Conservation (phyloP, 2,888 invertebrate species). For the Nemurella pictetii region DNA sequence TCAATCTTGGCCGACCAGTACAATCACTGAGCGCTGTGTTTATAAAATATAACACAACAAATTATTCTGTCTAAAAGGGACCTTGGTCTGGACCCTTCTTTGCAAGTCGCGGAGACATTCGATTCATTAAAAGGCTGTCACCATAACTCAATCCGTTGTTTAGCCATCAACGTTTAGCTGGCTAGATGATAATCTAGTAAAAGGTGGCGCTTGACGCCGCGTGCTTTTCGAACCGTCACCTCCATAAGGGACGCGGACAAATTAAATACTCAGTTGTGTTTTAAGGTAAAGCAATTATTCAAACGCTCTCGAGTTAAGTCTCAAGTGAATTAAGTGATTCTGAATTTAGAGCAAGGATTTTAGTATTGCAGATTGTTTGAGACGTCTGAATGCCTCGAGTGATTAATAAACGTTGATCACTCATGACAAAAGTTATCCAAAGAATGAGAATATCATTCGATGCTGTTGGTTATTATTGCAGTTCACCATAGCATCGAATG, state of each 20-base stretch:
- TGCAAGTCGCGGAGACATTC: background rate
- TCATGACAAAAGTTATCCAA: background rate
- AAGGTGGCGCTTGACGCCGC: background rate
- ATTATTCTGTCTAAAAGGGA: slow-evolving; percentile 1
- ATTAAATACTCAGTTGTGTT: background rate
- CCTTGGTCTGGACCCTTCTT: background rate
- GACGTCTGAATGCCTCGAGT: background rate
- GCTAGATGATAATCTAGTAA: background rate
- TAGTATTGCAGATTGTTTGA: background rate
- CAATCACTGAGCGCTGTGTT: background rate
- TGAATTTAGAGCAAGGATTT: background rate
- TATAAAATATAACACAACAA: slow-evolving; percentile 1
- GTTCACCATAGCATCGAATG: too few species aligned
- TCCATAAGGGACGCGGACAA: background rate
- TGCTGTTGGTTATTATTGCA: too few species aligned
- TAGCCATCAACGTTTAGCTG: background rate
- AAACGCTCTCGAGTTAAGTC: background rate
- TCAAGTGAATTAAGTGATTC: background rate
- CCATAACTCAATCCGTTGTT: slow-evolving; percentile 17
- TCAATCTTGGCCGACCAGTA: slow-evolving; percentile 38
- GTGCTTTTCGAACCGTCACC: background rate
- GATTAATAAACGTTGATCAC: background rate
- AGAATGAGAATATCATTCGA: too few species aligned
- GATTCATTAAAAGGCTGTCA: slow-evolving; percentile 3
- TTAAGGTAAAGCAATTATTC: background rate